Evolutionary conservation across 2,888 invertebrate genomes (phyloP).

Genomic region (Pyrocoelia pectoralis): DNA sequence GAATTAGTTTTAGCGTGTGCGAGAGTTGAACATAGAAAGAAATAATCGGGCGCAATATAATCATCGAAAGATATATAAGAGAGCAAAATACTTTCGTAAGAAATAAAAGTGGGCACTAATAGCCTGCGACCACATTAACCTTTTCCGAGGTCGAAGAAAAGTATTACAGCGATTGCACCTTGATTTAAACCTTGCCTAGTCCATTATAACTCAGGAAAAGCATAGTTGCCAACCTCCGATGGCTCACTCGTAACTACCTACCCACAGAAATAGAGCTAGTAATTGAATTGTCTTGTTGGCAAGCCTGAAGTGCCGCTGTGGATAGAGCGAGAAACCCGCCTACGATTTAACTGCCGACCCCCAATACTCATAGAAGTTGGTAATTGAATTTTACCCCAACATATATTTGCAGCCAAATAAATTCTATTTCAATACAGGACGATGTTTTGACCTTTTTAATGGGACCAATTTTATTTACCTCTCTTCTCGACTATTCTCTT

Average conservation of each 20-base stretch:
- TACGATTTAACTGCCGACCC: slow-evolving; percentile 54
- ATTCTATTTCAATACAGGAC: slow-evolving; percentile 54
- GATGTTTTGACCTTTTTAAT: slow-evolving; percentile 42
- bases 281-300: slow-evolving; percentile 63
- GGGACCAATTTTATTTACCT: slow-evolving; percentile 26
- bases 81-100: slow-evolving; percentile 38
- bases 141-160: slow-evolving; percentile 40
- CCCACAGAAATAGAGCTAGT: slow-evolving; percentile 58
- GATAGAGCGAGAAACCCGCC: slow-evolving; percentile 49
- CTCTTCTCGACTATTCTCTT: neutral
- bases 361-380: slow-evolving; percentile 56
- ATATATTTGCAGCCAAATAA: slow-evolving; percentile 57
- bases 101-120: slow-evolving; percentile 46
- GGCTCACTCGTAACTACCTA: slow-evolving; percentile 53
- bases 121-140: slow-evolving; percentile 46
- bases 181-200: slow-evolving; percentile 53
- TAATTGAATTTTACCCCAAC: slow-evolving; percentile 60
- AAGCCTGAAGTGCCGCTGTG: slow-evolving; percentile 42
- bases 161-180: slow-evolving; percentile 55
- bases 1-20: too few relatives aligned
- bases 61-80: slow-evolving; percentile 25
- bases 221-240: slow-evolving; percentile 29
- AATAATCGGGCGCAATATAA: neutral
- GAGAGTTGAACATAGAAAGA: too few relatives aligned
- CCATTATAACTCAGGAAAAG: slow-evolving; percentile 51